These are phyloP conservation scores for Pterois miles DNA, from an alignment of 2,797 vertebrate genomes.

Conservation along the genomic window DNA sequence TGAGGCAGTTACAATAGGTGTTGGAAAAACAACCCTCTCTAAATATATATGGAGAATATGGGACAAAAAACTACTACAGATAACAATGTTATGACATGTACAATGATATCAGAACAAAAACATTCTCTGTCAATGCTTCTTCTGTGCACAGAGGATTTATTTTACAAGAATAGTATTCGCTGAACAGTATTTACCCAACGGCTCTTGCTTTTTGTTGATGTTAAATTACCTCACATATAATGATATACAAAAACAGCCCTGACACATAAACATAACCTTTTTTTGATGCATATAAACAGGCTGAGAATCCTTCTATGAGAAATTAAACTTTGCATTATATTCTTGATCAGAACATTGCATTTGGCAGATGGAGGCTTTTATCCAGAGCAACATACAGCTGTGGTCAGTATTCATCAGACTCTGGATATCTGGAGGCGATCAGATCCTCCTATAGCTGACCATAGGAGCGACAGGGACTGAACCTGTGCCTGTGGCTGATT, in stretches of 20 bases:
- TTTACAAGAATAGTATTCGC: neutral
- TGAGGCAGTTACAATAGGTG: neutral
- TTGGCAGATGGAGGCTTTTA: neutral
- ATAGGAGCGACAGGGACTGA: neutral
- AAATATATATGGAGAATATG: neutral
- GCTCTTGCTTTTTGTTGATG: neutral
- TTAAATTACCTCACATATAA: neutral
- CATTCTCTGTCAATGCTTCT: neutral
- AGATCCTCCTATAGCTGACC: slow-evolving; percentile 10
- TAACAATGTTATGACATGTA: neutral
- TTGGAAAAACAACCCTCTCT: neutral
- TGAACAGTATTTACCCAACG: neutral
- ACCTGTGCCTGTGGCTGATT: neutral
- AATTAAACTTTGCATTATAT: neutral
- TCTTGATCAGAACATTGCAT: neutral
- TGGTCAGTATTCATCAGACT: neutral
- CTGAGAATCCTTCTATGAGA: neutral
- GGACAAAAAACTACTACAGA: neutral
- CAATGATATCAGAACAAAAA: neutral
- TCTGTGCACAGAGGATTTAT: neutral
- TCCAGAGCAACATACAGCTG: neutral
- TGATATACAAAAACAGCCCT: neutral
- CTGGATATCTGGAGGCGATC: neutral
- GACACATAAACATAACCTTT: neutral
- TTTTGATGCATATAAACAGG: neutral